Evolutionary conservation across 2,113 vertebrate genomes (phyloP).

Genomic region (Fulmarus glacialis): DNA sequence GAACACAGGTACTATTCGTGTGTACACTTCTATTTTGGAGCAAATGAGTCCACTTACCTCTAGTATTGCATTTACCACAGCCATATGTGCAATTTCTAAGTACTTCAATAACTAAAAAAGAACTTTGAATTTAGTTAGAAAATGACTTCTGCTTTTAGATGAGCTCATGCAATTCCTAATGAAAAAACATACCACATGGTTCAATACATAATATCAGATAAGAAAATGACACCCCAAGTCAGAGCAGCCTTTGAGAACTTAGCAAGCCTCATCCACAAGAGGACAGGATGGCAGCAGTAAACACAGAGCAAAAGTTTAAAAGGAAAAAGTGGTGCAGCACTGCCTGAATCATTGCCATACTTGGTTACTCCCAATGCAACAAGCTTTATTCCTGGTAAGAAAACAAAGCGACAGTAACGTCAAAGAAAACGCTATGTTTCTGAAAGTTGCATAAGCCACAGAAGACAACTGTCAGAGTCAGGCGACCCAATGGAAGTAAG

Average conservation of each 20-base stretch:
- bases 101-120: neutral
- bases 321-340: neutral
- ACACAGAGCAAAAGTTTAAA: neutral
- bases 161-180: neutral
- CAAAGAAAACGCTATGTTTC: neutral
- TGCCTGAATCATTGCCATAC: neutral
- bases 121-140: neutral
- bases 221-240: neutral
- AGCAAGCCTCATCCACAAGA: neutral
- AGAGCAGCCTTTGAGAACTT: neutral
- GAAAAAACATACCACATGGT: neutral
- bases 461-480: neutral
- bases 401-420: accelerated
- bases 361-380: neutral
- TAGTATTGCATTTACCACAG: neutral
- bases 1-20: neutral
- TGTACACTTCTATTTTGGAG: neutral
- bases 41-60: neutral
- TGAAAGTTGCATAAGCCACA: neutral
- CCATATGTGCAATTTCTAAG: neutral
- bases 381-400: neutral
- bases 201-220: neutral
- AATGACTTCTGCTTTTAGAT: neutral
- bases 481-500: neutral
- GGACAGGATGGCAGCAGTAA: neutral